Base-by-base conservation (phyloP, 2,797 vertebrate species). In the Allobates femoralis region DNA sequence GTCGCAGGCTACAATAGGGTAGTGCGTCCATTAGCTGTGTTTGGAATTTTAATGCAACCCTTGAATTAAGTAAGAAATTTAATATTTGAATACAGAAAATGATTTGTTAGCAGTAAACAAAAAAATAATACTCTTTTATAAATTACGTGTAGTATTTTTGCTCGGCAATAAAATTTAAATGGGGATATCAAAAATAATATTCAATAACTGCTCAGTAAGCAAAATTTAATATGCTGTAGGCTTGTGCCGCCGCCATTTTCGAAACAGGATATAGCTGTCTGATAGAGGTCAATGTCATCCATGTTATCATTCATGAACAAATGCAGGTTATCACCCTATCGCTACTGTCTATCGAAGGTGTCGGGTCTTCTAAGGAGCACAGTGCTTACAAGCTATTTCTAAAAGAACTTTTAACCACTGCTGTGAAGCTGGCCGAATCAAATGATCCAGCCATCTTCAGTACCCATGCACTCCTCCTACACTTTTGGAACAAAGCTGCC, bases 1-100 rank as follows among this genome's bases (percentile, higher is more conserved):
- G 55, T 79, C 58, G 77, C 55, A 79, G 77, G 77, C 58, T 79
- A 41, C 58, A 41, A 79, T 56, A 74, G 32, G 67, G 66, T 83
- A 73, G 34, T 79, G 77, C 77, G 55, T 79, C 77, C 56, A 62
- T 79, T 79, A 18, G 62, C 19, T 56, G 15, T 14, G n/a, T n/a
- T 21, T 26, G 37, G 77, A 62, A 60, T 79, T 79, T 62, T 41
- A 37, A 60, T 26, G 55, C 23, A 26, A 18, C 50, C 26, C 26
- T 62, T 3, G 18, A 78, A 78, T 18, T n/a, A 34, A 37, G 15
- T 23, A 32, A 77, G 23, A 34, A 19, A 78, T 21, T 21, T 16
- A 15, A 78, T 4, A 26, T 23, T 41, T 23, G 34, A 41, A 41
- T 1, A 23, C 18, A 21, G 1, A 7, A 37, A 19, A 69, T 11